These are phyloP conservation scores for Aegotheles bennettii DNA, from an alignment of 2,113 vertebrate species.

Conservation along the genomic window DNA sequence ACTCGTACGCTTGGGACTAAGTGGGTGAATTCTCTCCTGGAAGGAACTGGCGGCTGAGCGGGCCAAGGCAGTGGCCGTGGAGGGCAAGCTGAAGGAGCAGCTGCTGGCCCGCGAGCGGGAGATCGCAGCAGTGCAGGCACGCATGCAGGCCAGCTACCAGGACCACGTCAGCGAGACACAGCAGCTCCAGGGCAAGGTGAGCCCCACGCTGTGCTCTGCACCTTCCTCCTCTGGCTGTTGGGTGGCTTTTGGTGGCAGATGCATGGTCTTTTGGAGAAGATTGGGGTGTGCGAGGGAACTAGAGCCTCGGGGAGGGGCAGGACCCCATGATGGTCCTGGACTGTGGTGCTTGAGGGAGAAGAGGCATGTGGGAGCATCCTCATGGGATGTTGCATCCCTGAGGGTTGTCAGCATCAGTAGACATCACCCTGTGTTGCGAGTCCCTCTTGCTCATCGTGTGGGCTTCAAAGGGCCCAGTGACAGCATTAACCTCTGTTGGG, in stretches of 20 bases:
- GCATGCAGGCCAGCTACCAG: constrained; percentile 93
- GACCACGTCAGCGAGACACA: constrained; percentile 86
- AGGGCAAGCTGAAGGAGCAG: constrained; percentile 88
- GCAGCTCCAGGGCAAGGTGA: constrained; percentile 88
- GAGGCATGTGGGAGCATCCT: rapidly evolving
- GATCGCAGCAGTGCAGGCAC: constrained; percentile 81
- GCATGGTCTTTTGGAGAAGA: not conserved
- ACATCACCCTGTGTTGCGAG: not conserved
- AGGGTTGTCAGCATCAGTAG: not conserved
- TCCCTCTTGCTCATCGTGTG: rapidly evolving
- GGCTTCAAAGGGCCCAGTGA: not conserved
- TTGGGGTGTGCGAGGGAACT: rapidly evolving
- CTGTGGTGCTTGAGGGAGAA: rapidly evolving
- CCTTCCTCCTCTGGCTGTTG: not conserved
- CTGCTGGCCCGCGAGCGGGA: constrained; percentile 84
- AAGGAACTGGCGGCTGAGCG: constrained; percentile 88
- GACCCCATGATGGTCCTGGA: rapidly evolving
- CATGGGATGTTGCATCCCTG: not conserved
- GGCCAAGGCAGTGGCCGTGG: constrained; percentile 74
- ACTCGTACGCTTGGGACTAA: not conserved
- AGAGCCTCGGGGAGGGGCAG: rapidly evolving
- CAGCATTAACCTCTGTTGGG: not conserved
- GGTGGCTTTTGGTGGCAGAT: not conserved
- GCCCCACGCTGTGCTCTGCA: not conserved
- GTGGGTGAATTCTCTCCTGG: not conserved